Conservation (phyloP, 2,797 vertebrate species). For the Enteromius thamalakanensis region DNA sequence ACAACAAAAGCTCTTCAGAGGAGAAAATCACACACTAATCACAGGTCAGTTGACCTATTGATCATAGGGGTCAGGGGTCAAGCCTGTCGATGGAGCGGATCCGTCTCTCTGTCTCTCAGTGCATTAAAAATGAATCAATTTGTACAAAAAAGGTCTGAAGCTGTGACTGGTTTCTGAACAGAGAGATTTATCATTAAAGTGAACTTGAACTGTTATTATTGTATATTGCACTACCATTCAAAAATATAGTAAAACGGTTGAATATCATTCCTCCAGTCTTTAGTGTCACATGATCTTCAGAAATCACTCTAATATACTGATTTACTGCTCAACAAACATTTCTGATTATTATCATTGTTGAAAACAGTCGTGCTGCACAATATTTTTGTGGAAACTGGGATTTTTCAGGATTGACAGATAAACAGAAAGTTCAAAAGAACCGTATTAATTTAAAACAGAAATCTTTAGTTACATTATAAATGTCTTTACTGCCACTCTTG, state of each 20-base stretch:
- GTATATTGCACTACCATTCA: background rate
- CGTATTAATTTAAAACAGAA: background rate
- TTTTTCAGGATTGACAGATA: background rate
- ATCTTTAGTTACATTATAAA: background rate
- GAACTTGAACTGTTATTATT: background rate
- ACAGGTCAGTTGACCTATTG: constrained; percentile 54
- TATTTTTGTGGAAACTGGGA: background rate
- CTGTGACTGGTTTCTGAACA: no score
- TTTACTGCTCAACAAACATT: background rate
- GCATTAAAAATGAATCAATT: constrained; percentile 1
- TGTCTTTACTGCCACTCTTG: background rate
- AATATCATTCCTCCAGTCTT: background rate
- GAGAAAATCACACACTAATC: constrained; percentile 18
- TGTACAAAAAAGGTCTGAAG: background rate
- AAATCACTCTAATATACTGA: background rate
- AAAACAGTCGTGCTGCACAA: background rate
- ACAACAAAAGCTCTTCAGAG: constrained; percentile 55
- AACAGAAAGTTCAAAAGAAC: background rate
- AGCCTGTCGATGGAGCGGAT: constrained; percentile 50
- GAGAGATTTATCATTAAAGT: background rate
- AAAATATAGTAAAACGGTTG: background rate
- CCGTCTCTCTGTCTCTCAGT: background rate
- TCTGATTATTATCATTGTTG: background rate
- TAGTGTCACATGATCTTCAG: background rate
- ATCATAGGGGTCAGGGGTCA: constrained; percentile 42